Conservation (phyloP, 2,113 vertebrate genomes). For the Myiopsitta monachus region DNA sequence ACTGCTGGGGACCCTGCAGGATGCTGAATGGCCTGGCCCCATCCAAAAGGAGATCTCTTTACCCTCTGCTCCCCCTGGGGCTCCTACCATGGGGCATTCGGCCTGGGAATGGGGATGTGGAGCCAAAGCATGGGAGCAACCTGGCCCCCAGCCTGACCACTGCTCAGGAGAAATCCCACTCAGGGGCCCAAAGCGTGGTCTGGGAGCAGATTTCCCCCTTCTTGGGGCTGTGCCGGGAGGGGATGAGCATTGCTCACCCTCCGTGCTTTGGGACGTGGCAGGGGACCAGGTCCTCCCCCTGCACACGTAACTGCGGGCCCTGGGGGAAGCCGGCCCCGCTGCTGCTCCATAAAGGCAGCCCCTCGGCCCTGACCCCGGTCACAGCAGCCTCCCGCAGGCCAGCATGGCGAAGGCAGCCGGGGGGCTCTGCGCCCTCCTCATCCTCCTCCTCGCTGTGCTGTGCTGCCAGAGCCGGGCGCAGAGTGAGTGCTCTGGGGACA, state of each 20-base stretch:
- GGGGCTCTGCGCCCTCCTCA: background rate
- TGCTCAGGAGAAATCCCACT: background rate
- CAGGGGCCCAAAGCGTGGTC: accelerated
- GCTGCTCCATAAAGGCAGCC: slow-evolving; percentile 17
- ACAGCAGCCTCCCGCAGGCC: background rate
- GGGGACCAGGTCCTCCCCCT: slow-evolving; percentile 16
- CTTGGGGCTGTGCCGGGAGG: background rate
- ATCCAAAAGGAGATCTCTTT: background rate
- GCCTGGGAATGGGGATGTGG: accelerated
- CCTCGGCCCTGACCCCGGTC: accelerated
- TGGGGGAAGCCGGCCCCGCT: background rate
- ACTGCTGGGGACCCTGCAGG: background rate
- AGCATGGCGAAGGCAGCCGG: background rate
- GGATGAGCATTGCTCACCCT: background rate
- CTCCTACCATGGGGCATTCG: background rate
- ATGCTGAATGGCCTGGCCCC: background rate
- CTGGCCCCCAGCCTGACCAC: accelerated
- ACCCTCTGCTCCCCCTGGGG: accelerated
- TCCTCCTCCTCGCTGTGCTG: background rate
- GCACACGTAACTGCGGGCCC: background rate
- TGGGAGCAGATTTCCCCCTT: background rate
- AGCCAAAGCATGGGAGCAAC: background rate
- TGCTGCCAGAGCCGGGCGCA: slow-evolving; percentile 7
- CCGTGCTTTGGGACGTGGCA: slow-evolving; percentile 40
- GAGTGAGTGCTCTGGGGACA: background rate